Percentiles rank a stretch among this genome's conserved stretches.
phyloP scores from a whole-genome alignment of 2,113 vertebrate genomes.

The Gnathonemus longibarbis region DNA sequence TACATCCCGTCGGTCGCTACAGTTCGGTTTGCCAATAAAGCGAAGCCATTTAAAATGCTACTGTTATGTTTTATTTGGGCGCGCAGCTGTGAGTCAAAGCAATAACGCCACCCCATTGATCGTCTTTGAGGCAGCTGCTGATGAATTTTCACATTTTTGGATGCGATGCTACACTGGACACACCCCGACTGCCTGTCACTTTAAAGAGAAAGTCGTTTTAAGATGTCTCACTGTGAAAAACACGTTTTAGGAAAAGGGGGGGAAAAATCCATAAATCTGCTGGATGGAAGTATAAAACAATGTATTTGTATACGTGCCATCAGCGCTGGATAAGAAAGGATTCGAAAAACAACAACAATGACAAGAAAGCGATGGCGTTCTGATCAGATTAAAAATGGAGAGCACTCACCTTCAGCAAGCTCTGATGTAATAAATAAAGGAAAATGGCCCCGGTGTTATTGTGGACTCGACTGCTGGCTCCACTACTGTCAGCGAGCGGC shows the following conservation, averaged over 20 bases:
- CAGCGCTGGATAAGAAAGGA: background rate
- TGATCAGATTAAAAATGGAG: background rate
- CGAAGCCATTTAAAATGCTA: no score
- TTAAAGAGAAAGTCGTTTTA: background rate
- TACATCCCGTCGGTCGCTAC: background rate
- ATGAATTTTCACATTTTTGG: background rate
- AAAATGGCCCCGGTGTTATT: slow-evolving; percentile 49
- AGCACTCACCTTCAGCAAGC: background rate
- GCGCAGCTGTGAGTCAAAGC: background rate
- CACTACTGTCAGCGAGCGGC: slow-evolving; percentile 57
- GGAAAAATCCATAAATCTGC: background rate
- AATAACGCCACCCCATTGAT: background rate
- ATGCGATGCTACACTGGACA: background rate
- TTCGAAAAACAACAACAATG: background rate
- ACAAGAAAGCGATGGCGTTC: background rate
- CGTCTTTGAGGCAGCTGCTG: background rate
- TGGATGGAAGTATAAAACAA: background rate
- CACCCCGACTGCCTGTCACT: background rate
- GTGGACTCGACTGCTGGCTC: slow-evolving; percentile 61
- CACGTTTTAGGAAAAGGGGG: background rate
- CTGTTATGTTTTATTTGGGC: background rate
- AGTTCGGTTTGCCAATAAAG: background rate
- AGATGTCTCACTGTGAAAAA: background rate
- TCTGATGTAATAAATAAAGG: slow-evolving; percentile 18
- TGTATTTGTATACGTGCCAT: background rate